Evolutionary conservation across 2,113 vertebrate genomes (phyloP).

Genomic region (Neomonachus schauinslandi): DNA sequence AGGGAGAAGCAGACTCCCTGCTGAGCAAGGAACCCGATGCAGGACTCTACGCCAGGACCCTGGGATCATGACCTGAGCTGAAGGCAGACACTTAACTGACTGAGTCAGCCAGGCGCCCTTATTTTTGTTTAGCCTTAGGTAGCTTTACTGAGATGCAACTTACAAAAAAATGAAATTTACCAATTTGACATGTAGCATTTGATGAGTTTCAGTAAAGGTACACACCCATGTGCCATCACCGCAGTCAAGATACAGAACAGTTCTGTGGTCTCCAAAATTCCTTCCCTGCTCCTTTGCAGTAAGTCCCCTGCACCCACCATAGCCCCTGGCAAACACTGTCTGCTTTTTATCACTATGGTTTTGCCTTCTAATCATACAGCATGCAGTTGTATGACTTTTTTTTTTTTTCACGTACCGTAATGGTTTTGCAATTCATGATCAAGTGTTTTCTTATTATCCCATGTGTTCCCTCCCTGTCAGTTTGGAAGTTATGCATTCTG

Average conservation of each 20-base stretch:
- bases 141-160: neutral
- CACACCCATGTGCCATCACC: too few species aligned
- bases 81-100: too few species aligned
- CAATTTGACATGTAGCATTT: neutral
- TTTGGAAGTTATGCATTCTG: neutral
- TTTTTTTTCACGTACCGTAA: neutral
- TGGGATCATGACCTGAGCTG: too few species aligned
- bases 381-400: neutral
- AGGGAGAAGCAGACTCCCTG: too few species aligned
- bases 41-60: too few species aligned
- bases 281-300: neutral
- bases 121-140: neutral
- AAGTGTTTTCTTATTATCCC: neutral
- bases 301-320: neutral
- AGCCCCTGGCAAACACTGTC: too few species aligned
- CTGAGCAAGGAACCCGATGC: too few species aligned
- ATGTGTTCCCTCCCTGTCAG: neutral
- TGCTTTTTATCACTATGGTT: neutral
- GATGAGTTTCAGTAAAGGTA: neutral
- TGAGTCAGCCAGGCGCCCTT: too few species aligned
- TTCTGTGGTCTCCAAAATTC: neutral
- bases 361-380: neutral
- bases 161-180: neutral
- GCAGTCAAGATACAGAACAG: too few species aligned
- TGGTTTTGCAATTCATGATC: neutral